These are phyloP conservation scores for Cervus canadensis DNA, from an alignment of 2,113 vertebrate genomes.

Conservation along the genomic window DNA sequence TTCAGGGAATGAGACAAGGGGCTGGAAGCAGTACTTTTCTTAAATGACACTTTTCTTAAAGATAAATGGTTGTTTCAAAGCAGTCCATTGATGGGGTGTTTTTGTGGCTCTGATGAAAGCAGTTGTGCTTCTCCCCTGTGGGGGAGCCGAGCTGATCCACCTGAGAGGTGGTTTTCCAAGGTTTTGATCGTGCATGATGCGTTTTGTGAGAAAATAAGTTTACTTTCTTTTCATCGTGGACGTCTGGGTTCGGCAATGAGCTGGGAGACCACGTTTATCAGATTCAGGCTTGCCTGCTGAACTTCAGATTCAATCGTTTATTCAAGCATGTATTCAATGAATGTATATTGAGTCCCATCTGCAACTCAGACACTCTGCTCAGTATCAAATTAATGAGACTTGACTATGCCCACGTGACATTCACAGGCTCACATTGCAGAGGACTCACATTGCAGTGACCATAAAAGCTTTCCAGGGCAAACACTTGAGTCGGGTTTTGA, in stretches of 20 bases:
- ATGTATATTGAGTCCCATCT: neutral
- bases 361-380: neutral
- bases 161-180: conserved; percentile 52
- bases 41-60: conserved; percentile 51
- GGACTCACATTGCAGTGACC: neutral
- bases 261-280: neutral
- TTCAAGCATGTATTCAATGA: neutral
- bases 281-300: neutral
- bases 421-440: neutral
- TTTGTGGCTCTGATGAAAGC: conserved; percentile 23
- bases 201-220: conserved; percentile 29
- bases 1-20: conserved; percentile 34
- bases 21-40: conserved; percentile 25
- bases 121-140: neutral
- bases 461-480: neutral
- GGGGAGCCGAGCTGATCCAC: conserved; percentile 15
- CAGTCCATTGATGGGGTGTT: neutral
- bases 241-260: neutral
- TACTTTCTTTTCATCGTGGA: neutral
- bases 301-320: neutral
- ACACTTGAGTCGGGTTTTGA: neutral
- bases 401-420: neutral
- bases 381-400: neutral
- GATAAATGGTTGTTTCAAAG: conserved; percentile 10
- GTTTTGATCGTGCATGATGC: neutral